phyloP scores from a whole-genome alignment of 2,888 invertebrate species.

The Carpatolechia fugitivella region DNA sequence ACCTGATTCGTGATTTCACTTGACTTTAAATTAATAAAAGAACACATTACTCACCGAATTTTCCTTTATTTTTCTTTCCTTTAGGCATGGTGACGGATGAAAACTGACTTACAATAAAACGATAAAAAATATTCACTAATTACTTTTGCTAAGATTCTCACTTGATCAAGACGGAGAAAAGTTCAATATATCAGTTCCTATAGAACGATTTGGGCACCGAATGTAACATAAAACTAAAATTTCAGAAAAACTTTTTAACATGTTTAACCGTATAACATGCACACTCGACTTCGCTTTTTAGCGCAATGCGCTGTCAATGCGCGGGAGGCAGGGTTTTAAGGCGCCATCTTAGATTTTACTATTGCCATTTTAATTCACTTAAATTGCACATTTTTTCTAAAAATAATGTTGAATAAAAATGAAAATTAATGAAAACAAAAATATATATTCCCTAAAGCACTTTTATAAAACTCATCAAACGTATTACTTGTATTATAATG shows the following conservation, averaged over 20 bases:
- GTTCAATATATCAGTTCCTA: slow-evolving; percentile 84
- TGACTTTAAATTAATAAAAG: slow-evolving; percentile 14
- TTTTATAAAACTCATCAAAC: no score
- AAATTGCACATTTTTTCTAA: slow-evolving; percentile 1
- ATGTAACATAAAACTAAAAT: slow-evolving; percentile 85
- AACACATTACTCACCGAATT: slow-evolving; percentile 79
- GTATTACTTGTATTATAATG: no score
- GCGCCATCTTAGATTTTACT: slow-evolving; percentile 3
- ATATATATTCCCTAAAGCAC: no score
- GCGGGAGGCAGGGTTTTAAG: slow-evolving; percentile 8
- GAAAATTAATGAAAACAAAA: neutral
- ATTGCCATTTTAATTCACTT: slow-evolving; percentile 42
- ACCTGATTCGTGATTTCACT: slow-evolving; percentile 18
- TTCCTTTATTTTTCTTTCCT: slow-evolving; percentile 85
- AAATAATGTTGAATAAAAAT: neutral
- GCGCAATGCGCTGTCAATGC: slow-evolving; percentile 60
- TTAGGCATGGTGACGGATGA: slow-evolving; percentile 83
- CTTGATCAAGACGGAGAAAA: slow-evolving; percentile 89
- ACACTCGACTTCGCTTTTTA: slow-evolving; percentile 66
- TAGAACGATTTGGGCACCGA: slow-evolving; percentile 84
- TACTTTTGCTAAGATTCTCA: slow-evolving; percentile 66
- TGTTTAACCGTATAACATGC: slow-evolving; percentile 79
- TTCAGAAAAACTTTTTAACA: slow-evolving; percentile 87
- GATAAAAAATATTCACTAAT: slow-evolving; percentile 78
- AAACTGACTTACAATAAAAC: slow-evolving; percentile 53